phyloP scores from a whole-genome alignment of 2,888 invertebrate genomes.

The Ramazzottius varieornatus region DNA sequence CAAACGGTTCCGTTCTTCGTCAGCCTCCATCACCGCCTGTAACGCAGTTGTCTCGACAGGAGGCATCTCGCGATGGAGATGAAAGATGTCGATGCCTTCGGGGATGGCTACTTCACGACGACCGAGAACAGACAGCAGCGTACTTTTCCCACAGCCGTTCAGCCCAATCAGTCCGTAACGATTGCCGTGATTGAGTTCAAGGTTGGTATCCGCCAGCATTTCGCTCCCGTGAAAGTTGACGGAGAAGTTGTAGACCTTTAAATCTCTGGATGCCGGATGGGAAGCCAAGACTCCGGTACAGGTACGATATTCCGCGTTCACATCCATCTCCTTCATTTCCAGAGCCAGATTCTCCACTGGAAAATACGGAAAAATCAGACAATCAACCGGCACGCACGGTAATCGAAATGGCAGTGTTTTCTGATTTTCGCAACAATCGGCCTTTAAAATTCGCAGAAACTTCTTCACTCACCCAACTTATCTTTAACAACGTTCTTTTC shows the following conservation, averaged over 20 bases:
- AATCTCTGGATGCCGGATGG: slow-evolving; percentile 77
- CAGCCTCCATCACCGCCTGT: slow-evolving; percentile 83
- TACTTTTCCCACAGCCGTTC: slow-evolving; percentile 72
- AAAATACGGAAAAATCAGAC: background rate
- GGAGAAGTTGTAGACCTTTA: slow-evolving; percentile 82
- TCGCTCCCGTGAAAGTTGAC: slow-evolving; percentile 95
- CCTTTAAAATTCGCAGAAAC: too few species aligned
- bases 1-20: slow-evolving; percentile 62
- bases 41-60: slow-evolving; percentile 90
- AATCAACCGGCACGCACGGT: too few species aligned
- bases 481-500: too few species aligned
- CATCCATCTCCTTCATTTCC: slow-evolving; percentile 31
- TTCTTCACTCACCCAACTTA: too few species aligned
- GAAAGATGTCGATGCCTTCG: slow-evolving; percentile 85
- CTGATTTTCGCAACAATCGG: too few species aligned
- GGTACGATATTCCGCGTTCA: slow-evolving; percentile 72
- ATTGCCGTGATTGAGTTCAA: slow-evolving; percentile 87
- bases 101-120: slow-evolving; percentile 81
- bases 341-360: slow-evolving; percentile 10
- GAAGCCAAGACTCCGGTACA: slow-evolving; percentile 83
- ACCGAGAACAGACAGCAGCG: slow-evolving; percentile 63
- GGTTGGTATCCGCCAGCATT: slow-evolving; percentile 69
- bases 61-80: slow-evolving; percentile 83
- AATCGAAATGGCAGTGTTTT: too few species aligned
- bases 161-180: slow-evolving; percentile 83